Base-by-base conservation (phyloP, 2,797 vertebrate genomes). In the Aulostomus chinensis region DNA sequence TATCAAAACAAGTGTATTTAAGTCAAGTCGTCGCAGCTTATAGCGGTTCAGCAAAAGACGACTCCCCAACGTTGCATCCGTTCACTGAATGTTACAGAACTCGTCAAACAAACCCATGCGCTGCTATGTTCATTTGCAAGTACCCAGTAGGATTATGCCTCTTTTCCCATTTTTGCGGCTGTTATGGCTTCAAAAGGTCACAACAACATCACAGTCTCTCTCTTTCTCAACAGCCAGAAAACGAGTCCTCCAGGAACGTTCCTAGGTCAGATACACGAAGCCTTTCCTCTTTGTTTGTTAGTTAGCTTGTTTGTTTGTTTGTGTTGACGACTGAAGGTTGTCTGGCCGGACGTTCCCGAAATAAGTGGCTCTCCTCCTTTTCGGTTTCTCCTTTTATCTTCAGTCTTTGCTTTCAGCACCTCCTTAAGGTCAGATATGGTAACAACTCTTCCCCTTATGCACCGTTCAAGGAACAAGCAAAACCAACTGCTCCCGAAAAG, bases 81-180 rank as follows among this genome's bases (percentile, higher is more conserved):
- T 84, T 80, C 81, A 77, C 61, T 68, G 80, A 88, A 81, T 58
- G 78, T 81, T 85, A 89, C 78, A 81, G 81, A 86, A 85, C 68
- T 83, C 35, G 62, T 80, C 73, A 76, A 76, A 88, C 79, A 90
- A 89, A 89, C 80, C 81, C 90, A 91, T 91, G 89, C 88, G 83
- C 80, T 75, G 80, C 74, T 85, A 81, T 82, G 68, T 82, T 79
- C 80, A 78, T 81, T 75, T 65, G 85, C 70, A 79, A 68, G 76
- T 78, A 64, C 60, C n/a, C n/a, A 73, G 73, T 72, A 67, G 80
- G 81, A 82, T 81, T 80, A 84, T 72, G 80, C 38, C 68, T 82
- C 68, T 73, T 60, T 80, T 60, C 56, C 76, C 67, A 64, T 71
- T 78, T 80, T 60, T 76, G 62, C 52, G 49, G 79, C 82, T 83